Evolutionary conservation across 1,140 invertebrate genomes (phyloP).

Genomic region (Eupeodes corollae): DNA sequence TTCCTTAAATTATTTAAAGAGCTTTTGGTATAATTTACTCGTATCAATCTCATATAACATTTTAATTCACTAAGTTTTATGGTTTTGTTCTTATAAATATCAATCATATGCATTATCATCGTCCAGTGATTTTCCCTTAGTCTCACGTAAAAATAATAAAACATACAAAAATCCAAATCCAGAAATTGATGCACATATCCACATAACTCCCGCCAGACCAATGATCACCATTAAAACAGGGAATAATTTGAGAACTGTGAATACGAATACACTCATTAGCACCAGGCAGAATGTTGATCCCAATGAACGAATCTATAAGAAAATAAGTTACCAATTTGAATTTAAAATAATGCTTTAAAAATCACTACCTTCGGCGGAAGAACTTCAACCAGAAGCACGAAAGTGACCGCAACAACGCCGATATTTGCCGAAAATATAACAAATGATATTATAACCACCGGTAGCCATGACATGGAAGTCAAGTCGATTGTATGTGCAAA

Average conservation of each 20-base stretch:
- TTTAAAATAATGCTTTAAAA: neutral
- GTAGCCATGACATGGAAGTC: constrained; percentile 20
- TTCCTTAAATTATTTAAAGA: too few species aligned
- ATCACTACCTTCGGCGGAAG: constrained; percentile 22
- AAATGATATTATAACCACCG: constrained; percentile 21
- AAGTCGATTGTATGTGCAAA: constrained; percentile 15
- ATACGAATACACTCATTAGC: constrained; percentile 19
- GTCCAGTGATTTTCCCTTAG: constrained; percentile 30
- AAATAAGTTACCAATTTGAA: neutral
- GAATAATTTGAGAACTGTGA: constrained; percentile 21
- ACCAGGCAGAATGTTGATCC: constrained; percentile 19
- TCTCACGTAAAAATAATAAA: constrained; percentile 22
- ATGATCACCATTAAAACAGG: constrained; percentile 20
- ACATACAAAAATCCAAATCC: constrained; percentile 17
- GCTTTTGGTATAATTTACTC: too few species aligned
- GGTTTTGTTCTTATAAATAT: too few species aligned
- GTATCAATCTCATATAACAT: too few species aligned
- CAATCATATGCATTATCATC: constrained; percentile 10
- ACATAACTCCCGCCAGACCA: constrained; percentile 27
- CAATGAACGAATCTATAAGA: constrained; percentile 25
- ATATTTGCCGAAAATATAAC: constrained; percentile 25
- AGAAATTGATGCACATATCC: constrained; percentile 16
- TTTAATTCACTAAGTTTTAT: too few species aligned
- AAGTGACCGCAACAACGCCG: constrained; percentile 27
- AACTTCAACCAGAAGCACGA: constrained; percentile 23